Conservation (phyloP, 2,797 vertebrate genomes). For the Gallinago nigripennis region DNA sequence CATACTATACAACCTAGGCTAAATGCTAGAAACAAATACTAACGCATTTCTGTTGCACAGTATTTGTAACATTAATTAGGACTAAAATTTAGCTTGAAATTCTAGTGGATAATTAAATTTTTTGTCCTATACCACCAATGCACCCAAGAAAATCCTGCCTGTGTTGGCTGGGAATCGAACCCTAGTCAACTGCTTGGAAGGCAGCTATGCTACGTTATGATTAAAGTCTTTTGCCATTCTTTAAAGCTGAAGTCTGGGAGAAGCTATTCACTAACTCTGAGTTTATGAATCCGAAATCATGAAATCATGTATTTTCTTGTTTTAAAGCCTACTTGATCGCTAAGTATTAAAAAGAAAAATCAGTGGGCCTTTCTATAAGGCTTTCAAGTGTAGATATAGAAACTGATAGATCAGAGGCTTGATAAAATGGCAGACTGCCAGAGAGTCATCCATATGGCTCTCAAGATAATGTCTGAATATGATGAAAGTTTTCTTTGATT, state of each 20-base stretch:
- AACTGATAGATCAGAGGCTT: conserved; percentile 1
- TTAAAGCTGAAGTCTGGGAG: background rate
- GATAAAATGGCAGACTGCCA: conserved; percentile 20
- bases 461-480: background rate
- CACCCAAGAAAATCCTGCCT: no score
- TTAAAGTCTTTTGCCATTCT: background rate
- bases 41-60: background rate
- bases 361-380: background rate
- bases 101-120: background rate
- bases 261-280: background rate
- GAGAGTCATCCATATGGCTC: conserved; percentile 10
- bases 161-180: no score
- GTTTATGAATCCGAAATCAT: conserved; percentile 39
- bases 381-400: background rate
- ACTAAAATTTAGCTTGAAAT: background rate
- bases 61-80: background rate
- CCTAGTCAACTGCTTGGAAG: no score
- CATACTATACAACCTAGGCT: background rate
- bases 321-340: conserved; percentile 33
- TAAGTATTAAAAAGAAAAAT: conserved; percentile 32
- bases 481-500: conserved; percentile 18
- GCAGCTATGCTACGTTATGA: background rate
- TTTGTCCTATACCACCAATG: background rate
- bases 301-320: conserved; percentile 43
- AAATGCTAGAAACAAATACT: background rate